phyloP scores from a whole-genome alignment of 2,888 invertebrate species.

The Acrobasis consociella region DNA sequence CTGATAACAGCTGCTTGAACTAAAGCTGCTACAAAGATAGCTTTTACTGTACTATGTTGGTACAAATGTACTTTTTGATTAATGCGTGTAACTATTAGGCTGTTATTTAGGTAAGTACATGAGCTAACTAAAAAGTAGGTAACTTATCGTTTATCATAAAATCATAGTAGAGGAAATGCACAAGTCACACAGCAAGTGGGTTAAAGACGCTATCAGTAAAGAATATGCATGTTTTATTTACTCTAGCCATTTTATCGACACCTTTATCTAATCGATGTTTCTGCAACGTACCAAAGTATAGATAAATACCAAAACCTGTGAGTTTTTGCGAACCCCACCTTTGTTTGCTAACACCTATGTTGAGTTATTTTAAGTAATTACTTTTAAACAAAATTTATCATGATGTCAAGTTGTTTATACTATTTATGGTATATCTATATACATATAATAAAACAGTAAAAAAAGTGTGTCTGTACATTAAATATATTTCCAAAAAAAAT shows the following conservation, averaged over 20 bases:
- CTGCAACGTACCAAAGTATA: conserved; percentile 65
- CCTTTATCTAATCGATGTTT: conserved; percentile 74
- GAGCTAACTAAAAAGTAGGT: background rate
- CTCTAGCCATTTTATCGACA: conserved; percentile 67
- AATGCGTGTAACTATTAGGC: too few species aligned
- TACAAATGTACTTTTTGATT: too few species aligned
- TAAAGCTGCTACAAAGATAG: too few species aligned
- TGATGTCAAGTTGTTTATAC: conserved; percentile 9
- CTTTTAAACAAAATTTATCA: conserved; percentile 44
- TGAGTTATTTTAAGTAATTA: conserved; percentile 50
- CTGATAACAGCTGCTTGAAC: too few species aligned
- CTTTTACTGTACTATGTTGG: too few species aligned
- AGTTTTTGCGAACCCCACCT: conserved; percentile 74
- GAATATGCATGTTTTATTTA: conserved; percentile 78
- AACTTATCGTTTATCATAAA: background rate
- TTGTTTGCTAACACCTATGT: conserved; percentile 62
- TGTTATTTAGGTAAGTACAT: background rate
- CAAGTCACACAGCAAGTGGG: conserved; percentile 46
- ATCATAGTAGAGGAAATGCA: conserved; percentile 43
- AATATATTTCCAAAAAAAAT: too few species aligned
- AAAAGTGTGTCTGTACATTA: too few species aligned
- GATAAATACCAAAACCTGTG: conserved; percentile 64
- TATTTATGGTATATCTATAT: too few species aligned
- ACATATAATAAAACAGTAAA: too few species aligned
- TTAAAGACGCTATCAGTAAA: conserved; percentile 53